Conservation (phyloP, 2,888 invertebrate genomes). For the Abrostola tripartita region DNA sequence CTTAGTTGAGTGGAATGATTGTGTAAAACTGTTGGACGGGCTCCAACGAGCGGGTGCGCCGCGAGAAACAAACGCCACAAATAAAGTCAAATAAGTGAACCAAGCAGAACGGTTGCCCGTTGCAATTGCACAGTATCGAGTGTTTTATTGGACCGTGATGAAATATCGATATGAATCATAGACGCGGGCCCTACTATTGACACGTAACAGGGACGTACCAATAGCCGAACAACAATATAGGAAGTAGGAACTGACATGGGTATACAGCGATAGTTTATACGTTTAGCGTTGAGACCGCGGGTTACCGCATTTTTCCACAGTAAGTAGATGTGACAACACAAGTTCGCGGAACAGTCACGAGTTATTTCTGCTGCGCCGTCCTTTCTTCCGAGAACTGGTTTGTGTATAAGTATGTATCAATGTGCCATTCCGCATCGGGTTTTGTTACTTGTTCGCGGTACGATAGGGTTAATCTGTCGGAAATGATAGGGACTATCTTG, state of each 20-base stretch:
- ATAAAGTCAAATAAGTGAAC: conserved; percentile 86
- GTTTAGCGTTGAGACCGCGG: conserved; percentile 15
- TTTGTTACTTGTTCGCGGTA: conserved; percentile 63
- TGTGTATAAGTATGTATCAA: conserved; percentile 48
- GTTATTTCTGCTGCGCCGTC: conserved; percentile 67
- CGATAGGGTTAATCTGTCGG: conserved; percentile 68
- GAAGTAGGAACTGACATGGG: neutral
- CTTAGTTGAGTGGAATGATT: conserved; percentile 89
- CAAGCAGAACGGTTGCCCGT: conserved; percentile 64
- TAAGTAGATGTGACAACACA: conserved; percentile 55
- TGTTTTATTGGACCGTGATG: conserved; percentile 60
- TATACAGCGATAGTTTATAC: conserved; percentile 4
- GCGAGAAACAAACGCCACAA: conserved; percentile 82
- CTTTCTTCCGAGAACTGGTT: conserved; percentile 67
- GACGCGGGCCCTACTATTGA: conserved; percentile 36
- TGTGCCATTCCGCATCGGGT: conserved; percentile 57
- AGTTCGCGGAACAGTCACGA: conserved; percentile 64
- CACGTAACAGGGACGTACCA: conserved; percentile 12
- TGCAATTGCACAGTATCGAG: conserved; percentile 61
- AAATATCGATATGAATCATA: conserved; percentile 59
- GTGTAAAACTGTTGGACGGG: conserved; percentile 87
- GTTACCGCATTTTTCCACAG: conserved; percentile 35
- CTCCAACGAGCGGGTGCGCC: conserved; percentile 78
- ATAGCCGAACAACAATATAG: conserved; percentile 1
- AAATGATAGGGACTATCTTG: conserved; percentile 66